phyloP scores from a whole-genome alignment of 2,113 vertebrate genomes.

The Etheostoma cragini region DNA sequence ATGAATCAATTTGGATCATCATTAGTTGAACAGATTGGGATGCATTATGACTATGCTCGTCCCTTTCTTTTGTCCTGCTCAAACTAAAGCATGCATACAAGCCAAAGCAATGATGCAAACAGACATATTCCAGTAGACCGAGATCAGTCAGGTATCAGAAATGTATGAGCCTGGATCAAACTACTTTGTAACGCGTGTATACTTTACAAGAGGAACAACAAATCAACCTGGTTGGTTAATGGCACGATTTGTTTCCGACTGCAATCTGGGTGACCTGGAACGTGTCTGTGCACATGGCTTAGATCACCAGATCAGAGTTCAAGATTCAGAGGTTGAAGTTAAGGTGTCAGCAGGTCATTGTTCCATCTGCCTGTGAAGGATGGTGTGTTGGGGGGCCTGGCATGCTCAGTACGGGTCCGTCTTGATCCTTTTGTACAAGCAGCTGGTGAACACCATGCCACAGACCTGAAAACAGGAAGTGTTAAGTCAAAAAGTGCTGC shows the following conservation, averaged over 20 bases:
- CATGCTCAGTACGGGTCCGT: constrained; percentile 80
- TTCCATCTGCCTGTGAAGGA: constrained; percentile 16
- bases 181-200: not conserved
- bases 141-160: not conserved
- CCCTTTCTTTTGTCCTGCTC: constrained; percentile 13
- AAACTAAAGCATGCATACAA: constrained; percentile 44
- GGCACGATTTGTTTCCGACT: not conserved
- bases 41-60: not conserved
- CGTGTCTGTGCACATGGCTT: not conserved
- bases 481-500: constrained; percentile 42
- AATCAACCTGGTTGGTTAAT: not conserved
- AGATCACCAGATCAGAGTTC: constrained; percentile 21
- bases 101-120: constrained; percentile 13
- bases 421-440: constrained; percentile 84
- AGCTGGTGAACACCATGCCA: constrained; percentile 88
- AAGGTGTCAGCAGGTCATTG: constrained; percentile 25
- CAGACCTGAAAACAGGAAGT: constrained; percentile 84
- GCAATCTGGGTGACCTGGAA: not conserved
- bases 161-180: not conserved
- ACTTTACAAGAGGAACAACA: not conserved
- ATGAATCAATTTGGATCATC: not conserved
- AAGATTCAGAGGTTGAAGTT: constrained; percentile 23
- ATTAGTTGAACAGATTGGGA: constrained; percentile 1
- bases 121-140: not conserved
- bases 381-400: not conserved